Evolutionary conservation across 2,113 vertebrate genomes (phyloP).

Genomic region (Corynorhinus townsendii): DNA sequence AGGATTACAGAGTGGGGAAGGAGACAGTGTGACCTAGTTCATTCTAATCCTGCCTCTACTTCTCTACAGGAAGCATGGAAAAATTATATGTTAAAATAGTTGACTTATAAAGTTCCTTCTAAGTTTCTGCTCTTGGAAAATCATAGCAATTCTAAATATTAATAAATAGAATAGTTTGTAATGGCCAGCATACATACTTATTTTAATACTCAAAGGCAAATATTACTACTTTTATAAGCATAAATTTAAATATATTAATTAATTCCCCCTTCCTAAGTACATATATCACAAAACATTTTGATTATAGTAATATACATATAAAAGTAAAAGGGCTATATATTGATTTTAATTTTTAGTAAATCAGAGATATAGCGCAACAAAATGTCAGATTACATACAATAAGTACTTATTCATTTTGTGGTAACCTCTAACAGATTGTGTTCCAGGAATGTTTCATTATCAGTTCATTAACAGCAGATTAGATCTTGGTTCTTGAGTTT

Average conservation of each 20-base stretch:
- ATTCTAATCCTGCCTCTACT: background rate
- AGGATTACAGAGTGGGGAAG: background rate
- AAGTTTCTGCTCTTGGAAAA: background rate
- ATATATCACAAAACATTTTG: background rate
- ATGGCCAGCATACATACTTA: background rate
- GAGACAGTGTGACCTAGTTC: background rate
- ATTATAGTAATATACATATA: background rate
- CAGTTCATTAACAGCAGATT: background rate
- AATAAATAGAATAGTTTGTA: background rate
- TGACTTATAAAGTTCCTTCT: background rate
- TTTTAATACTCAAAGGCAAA: background rate
- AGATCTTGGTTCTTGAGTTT: background rate
- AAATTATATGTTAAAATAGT: background rate
- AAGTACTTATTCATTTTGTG: background rate
- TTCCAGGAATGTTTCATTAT: background rate
- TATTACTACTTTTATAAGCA: background rate
- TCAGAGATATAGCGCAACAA: background rate
- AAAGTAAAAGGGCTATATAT: background rate
- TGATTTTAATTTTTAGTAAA: conserved; percentile 41
- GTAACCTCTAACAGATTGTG: background rate
- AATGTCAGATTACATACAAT: conserved; percentile 14
- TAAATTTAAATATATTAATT: background rate
- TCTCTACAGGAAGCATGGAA: background rate
- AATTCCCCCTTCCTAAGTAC: background rate
- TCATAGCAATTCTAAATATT: background rate